Base-by-base conservation (phyloP, 2,113 vertebrate genomes). In the Pitta sordida region DNA sequence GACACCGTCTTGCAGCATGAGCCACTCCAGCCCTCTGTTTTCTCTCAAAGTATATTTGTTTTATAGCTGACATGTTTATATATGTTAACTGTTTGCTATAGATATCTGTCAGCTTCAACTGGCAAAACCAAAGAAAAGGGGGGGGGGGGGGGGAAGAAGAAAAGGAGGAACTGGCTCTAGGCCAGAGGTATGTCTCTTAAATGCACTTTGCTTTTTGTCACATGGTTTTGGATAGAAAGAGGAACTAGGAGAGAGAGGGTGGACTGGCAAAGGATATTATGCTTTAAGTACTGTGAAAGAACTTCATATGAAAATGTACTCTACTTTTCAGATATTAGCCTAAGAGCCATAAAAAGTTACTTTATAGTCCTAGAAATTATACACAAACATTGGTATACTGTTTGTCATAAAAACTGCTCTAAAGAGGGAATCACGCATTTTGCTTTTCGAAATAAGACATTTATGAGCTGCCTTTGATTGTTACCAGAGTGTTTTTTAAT, bases 41-140 rank as follows among this genome's bases (percentile, higher is more conserved):
- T 91, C 81, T 93, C 90, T 97, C 97, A 96, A 88, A 95, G 81
- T 81, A 7, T 96, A 96, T 97, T 97, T 97, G 94, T 93, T 97
- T 96, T 96, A 96, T 85, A 93, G 89, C 90, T 97, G 97, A 96
- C 97, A 96, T 97, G 97, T 97, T 97, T 97, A 97, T 96, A 93
- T 92, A 94, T 92, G 92, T 94, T 94, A 97, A 97, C 96, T 92
- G 96, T 94, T 97, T 95, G 96, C 96, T 96, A 73, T 93, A 96
- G 96, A 94, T 96, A 97, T 95, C 95, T 96, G 96, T 97, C 97
- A 96, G 64, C 90, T 89, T 86, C 95, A 91, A 91, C 95, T 93
- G 86, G 88, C 76, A 91, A 91, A 85, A 75, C 43, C 3, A 6
- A 53, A 73, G n/a, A 8, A 76, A 87, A 64, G n/a, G n/a, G n/a